A percentile compares a stretch with the other conserved stretches of the same genome.
These are phyloP conservation scores for Biston betularia DNA, from an alignment of 2,888 invertebrate species.

Conservation along the genomic window DNA sequence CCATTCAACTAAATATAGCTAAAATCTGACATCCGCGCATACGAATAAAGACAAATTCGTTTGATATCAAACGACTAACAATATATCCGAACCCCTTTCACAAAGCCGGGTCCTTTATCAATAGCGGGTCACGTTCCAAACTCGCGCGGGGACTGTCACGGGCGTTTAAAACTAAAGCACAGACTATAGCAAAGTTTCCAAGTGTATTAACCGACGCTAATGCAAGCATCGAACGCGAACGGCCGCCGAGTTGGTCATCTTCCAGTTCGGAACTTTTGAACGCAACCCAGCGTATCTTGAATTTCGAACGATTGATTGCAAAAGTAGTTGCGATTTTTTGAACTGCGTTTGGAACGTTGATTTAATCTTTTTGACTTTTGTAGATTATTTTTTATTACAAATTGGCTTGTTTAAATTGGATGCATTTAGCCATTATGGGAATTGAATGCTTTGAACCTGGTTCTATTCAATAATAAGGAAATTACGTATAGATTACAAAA, in stretches of 20 bases:
- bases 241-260: slow-evolving; percentile 43
- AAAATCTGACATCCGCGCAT: slow-evolving; percentile 19
- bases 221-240: slow-evolving; percentile 59
- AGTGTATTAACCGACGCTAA: slow-evolving; percentile 71
- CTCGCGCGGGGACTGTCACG: slow-evolving; percentile 65
- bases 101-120: slow-evolving; percentile 54
- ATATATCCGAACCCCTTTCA: slow-evolving; percentile 37
- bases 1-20: neutral
- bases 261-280: slow-evolving; percentile 36
- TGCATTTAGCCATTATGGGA: no score
- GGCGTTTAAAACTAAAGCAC: slow-evolving; percentile 68
- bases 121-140: slow-evolving; percentile 66
- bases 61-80: slow-evolving; percentile 36
- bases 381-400: no score
- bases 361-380: no score
- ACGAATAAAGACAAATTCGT: slow-evolving; percentile 26
- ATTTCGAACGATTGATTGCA: slow-evolving; percentile 21
- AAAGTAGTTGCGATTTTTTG: neutral
- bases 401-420: no score
- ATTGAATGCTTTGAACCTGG: no score
- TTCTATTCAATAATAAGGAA: no score
- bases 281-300: slow-evolving; percentile 26
- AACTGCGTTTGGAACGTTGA: no score
- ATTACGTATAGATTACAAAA: no score
- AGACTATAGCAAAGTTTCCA: slow-evolving; percentile 66